These are phyloP conservation scores for Porphyrio hochstetteri DNA, from an alignment of 2,113 vertebrate species.

Conservation along the genomic window DNA sequence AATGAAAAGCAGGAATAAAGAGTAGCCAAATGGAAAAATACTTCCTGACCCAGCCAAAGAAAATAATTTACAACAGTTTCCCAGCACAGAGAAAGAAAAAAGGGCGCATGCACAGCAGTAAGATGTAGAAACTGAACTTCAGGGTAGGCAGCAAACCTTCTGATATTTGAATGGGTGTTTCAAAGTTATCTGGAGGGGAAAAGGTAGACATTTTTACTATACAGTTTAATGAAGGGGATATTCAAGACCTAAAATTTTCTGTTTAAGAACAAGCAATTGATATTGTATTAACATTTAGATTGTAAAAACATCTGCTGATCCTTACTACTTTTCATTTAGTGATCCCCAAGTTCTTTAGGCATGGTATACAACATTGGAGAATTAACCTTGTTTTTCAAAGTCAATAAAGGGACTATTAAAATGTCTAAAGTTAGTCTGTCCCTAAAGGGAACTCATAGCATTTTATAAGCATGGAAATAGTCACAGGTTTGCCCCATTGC, in stretches of 20 bases:
- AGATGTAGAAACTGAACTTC: background rate
- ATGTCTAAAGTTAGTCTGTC: background rate
- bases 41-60: slow-evolving; percentile 54
- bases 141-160: background rate
- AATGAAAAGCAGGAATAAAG: slow-evolving; percentile 69
- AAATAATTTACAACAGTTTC: slow-evolving; percentile 40
- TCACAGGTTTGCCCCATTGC: accelerated
- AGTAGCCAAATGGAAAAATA: slow-evolving; percentile 63
- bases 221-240: background rate
- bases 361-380: background rate
- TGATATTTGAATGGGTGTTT: background rate
- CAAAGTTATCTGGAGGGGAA: background rate
- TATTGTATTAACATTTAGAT: background rate
- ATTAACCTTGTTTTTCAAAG: background rate
- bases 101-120: background rate
- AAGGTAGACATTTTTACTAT: background rate
- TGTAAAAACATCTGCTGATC: background rate
- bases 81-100: background rate
- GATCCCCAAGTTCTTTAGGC: background rate
- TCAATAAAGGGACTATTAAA: background rate
- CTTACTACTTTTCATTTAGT: background rate
- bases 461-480: background rate
- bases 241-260: background rate
- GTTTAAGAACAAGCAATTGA: background rate
- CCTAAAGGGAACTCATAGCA: background rate